These are phyloP conservation scores for Gryllus longicercus DNA, from an alignment of 2,888 invertebrate genomes.

Conservation along the genomic window DNA sequence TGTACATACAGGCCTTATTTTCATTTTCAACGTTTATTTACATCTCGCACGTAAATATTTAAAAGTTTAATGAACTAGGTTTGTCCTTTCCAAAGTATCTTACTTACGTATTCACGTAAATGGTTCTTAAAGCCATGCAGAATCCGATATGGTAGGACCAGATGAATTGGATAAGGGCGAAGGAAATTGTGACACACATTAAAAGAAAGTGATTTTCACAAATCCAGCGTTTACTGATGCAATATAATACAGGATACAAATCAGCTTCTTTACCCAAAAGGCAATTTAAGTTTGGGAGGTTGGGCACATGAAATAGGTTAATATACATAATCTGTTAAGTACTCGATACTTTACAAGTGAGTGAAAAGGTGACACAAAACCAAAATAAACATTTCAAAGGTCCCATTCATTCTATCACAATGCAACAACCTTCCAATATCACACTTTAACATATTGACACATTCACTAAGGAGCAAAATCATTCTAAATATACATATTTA, in stretches of 20 bases:
- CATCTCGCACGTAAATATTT: too few relatives aligned
- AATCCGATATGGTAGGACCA: too few relatives aligned
- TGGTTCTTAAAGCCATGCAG: too few relatives aligned
- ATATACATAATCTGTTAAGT: neutral
- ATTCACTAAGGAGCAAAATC: constrained; percentile 1
- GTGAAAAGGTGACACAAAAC: constrained; percentile 11
- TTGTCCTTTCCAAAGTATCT: too few relatives aligned
- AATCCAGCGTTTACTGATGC: constrained; percentile 17
- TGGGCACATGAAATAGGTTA: constrained; percentile 11
- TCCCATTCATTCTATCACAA: constrained; percentile 10
- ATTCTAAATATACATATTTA: constrained; percentile 4
- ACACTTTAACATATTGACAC: neutral
- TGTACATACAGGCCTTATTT: too few relatives aligned
- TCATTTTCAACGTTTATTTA: too few relatives aligned
- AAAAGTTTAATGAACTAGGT: too few relatives aligned
- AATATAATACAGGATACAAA: constrained; percentile 17
- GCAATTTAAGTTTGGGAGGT: constrained; percentile 17
- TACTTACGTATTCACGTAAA: too few relatives aligned
- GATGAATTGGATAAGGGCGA: too few relatives aligned
- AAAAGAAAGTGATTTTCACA: neutral
- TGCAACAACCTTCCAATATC: neutral
- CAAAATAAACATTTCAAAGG: constrained; percentile 1
- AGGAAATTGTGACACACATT: too few relatives aligned
- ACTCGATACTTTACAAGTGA: neutral
- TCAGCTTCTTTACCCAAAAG: constrained; percentile 3